These are phyloP conservation scores for Ectemnius continuus DNA, from an alignment of 2,888 invertebrate genomes.

Conservation along the genomic window DNA sequence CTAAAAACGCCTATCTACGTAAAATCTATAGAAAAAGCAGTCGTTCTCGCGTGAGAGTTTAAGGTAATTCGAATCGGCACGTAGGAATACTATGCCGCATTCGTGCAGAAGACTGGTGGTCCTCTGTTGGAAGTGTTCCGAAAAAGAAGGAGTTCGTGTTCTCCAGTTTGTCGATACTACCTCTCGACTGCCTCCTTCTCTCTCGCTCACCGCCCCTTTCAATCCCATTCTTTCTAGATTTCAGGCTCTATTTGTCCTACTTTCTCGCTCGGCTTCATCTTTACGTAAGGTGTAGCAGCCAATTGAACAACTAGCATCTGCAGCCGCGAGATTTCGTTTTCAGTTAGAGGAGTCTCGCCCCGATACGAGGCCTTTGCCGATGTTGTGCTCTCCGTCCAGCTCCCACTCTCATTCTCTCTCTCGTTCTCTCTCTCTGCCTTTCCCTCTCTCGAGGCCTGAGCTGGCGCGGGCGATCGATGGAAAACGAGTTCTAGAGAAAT, in stretches of 20 bases:
- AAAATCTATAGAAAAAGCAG: constrained; percentile 47
- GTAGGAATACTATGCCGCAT: constrained; percentile 45
- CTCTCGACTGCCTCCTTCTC: not conserved
- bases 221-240: not conserved
- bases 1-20: constrained; percentile 53
- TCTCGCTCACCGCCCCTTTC: constrained; percentile 2
- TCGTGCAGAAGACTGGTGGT: constrained; percentile 37
- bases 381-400: not conserved
- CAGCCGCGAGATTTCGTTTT: constrained; percentile 28
- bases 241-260: constrained; percentile 9
- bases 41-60: constrained; percentile 40
- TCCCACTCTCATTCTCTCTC: constrained; percentile 10
- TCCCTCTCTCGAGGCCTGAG: not conserved
- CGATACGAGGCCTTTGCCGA: no score
- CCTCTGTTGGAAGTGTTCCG: constrained; percentile 50
- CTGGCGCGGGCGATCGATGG: constrained; percentile 45
- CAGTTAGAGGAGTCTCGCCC: constrained; percentile 23
- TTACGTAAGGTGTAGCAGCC: constrained; percentile 35
- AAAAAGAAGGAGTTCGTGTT: constrained; percentile 43
- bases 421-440: not conserved
- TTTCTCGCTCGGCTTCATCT: constrained; percentile 12
- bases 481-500: constrained; percentile 45
- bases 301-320: constrained; percentile 49
- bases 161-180: constrained; percentile 17
- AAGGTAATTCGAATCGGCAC: constrained; percentile 40